Conservation (phyloP, 2,888 invertebrate genomes). For the Rutpela maculata region DNA sequence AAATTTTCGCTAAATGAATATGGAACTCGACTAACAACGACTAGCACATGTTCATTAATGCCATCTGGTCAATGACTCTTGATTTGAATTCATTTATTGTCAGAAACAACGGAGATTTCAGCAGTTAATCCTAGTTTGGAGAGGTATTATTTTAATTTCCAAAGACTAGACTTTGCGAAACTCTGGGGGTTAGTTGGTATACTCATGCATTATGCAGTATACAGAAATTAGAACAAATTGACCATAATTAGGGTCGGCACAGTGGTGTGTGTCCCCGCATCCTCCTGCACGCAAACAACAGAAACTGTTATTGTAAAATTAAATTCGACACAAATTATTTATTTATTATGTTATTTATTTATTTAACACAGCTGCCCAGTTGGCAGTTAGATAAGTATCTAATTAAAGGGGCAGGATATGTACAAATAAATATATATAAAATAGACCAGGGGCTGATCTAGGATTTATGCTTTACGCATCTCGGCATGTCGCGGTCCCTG, state of each 20-base stretch:
- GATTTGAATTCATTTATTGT: conserved; percentile 21
- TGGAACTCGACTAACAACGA: conserved; percentile 23
- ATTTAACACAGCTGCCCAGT: too few species aligned
- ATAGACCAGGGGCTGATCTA: too few species aligned
- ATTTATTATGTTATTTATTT: too few species aligned
- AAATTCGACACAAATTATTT: neutral
- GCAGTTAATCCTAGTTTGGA: conserved; percentile 5
- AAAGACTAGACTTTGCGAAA: conserved; percentile 10
- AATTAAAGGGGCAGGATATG: too few species aligned
- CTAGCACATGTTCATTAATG: conserved; percentile 21
- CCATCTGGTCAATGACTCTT: conserved; percentile 27
- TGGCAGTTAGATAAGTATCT: too few species aligned
- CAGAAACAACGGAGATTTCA: neutral
- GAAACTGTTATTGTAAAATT: neutral
- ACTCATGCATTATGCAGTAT: conserved; percentile 27
- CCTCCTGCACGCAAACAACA: neutral
- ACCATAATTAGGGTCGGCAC: conserved; percentile 6
- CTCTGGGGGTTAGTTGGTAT: conserved; percentile 13
- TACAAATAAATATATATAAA: too few species aligned
- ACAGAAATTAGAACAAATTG: conserved; percentile 27
- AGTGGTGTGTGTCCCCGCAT: neutral
- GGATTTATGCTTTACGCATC: too few species aligned
- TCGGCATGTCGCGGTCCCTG: too few species aligned
- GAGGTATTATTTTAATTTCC: conserved; percentile 19
- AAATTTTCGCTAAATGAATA: conserved; percentile 19